Conservation (phyloP, 2,113 vertebrate species). For the Odontophorus gujanensis region DNA sequence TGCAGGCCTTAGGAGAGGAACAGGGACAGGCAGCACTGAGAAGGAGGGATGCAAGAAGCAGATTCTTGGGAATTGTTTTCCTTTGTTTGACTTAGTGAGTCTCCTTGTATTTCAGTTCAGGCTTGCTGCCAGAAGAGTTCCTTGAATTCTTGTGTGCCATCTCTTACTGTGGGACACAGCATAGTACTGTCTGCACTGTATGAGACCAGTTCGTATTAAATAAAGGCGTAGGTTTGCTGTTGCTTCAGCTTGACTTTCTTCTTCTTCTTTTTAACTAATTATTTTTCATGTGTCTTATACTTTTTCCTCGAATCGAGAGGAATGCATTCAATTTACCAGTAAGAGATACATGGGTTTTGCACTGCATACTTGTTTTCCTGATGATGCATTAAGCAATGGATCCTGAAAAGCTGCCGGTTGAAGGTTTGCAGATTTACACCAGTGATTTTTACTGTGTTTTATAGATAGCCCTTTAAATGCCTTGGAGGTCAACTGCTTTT, state of each 20-base stretch:
- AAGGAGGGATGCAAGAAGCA: neutral
- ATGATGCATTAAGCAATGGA: neutral
- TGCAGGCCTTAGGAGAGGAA: slow-evolving; percentile 9
- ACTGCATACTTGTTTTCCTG: neutral
- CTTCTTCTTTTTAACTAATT: neutral
- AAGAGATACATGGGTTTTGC: neutral
- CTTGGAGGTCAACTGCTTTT: slow-evolving; percentile 48
- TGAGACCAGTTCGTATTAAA: neutral
- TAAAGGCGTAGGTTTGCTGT: neutral
- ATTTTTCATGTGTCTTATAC: neutral
- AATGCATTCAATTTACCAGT: neutral
- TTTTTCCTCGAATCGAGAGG: neutral
- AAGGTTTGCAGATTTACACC: slow-evolving; percentile 5
- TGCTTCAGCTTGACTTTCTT: neutral
- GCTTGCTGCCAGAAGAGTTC: neutral
- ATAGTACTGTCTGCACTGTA: neutral
- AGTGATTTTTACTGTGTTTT: neutral
- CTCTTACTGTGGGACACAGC: neutral
- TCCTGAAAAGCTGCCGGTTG: neutral
- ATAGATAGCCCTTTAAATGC: neutral
- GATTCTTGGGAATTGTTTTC: neutral
- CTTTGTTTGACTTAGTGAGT: neutral
- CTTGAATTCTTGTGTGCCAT: neutral
- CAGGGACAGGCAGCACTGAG: neutral
- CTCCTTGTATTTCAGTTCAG: neutral